A percentile compares a stretch with the other conserved stretches of the same genome.
Evolutionary conservation across 2,113 vertebrate genomes (phyloP).

Genomic region (Microtus montanus): DNA sequence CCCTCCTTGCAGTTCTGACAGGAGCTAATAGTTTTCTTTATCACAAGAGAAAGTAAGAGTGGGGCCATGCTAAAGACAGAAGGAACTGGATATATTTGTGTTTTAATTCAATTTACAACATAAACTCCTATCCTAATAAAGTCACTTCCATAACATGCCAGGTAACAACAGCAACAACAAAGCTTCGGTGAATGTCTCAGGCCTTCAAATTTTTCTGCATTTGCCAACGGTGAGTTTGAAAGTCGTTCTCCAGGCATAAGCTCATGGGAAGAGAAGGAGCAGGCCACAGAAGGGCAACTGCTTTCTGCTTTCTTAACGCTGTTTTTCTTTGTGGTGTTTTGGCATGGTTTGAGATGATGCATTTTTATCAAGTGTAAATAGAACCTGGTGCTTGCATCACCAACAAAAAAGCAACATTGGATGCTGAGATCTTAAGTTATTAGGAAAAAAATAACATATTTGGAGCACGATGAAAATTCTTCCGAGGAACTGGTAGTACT

Average conservation of each 20-base stretch:
- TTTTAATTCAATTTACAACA: conserved; percentile 85
- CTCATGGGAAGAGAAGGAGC: conserved; percentile 43
- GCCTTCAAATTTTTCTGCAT: conserved; percentile 43
- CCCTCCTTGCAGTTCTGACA: conserved; percentile 90
- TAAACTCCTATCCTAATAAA: conserved; percentile 84
- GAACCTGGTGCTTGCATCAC: conserved; percentile 16
- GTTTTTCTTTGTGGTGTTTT: not conserved
- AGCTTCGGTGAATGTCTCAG: conserved; percentile 45
- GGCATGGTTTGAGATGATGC: conserved; percentile 15
- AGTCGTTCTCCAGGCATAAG: conserved; percentile 18
- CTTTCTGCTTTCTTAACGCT: conserved; percentile 40
- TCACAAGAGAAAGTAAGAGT: conserved; percentile 92
- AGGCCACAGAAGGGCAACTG: not conserved
- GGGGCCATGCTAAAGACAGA: conserved; percentile 83
- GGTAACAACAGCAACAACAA: conserved; percentile 38
- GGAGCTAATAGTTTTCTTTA: conserved; percentile 95
- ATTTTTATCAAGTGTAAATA: conserved; percentile 76
- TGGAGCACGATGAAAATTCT: conserved; percentile 60
- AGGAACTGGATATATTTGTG: conserved; percentile 84
- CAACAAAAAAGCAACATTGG: conserved; percentile 62
- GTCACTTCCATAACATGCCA: conserved; percentile 78
- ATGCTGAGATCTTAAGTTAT: conserved; percentile 65
- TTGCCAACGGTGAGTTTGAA: conserved; percentile 54
- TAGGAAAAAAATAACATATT: conserved; percentile 59
- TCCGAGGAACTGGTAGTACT: conserved; percentile 28